These are phyloP conservation scores for Mormyrus iriodes DNA, from an alignment of 2,113 vertebrate species.

Conservation along the genomic window DNA sequence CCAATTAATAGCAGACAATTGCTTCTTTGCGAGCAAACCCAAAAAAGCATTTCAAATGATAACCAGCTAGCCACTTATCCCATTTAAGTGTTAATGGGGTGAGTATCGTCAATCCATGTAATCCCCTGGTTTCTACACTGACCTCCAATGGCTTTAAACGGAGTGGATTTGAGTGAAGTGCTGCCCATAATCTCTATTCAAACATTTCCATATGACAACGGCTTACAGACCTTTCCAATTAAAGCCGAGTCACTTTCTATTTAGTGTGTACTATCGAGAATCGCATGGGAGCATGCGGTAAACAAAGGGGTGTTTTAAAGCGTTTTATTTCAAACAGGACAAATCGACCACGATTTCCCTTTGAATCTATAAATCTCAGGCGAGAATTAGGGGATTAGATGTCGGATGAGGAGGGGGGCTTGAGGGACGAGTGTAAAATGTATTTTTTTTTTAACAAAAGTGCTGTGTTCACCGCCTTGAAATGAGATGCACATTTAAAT, in stretches of 20 bases:
- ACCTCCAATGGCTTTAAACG: constrained; percentile 47
- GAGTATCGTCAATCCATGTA: constrained; percentile 67
- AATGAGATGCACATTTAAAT: constrained; percentile 99
- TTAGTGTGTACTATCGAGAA: constrained; percentile 43
- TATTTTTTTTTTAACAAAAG: constrained; percentile 76
- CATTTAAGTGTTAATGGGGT: constrained; percentile 59
- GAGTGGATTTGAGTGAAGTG: constrained; percentile 71
- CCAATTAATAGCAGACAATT: constrained; percentile 38
- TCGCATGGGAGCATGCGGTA: constrained; percentile 60
- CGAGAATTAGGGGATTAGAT: constrained; percentile 81
- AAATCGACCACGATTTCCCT: constrained; percentile 67
- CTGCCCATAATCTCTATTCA: constrained; percentile 64
- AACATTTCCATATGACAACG: constrained; percentile 77
- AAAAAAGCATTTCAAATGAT: constrained; percentile 52
- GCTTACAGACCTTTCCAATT: constrained; percentile 64
- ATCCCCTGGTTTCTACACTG: constrained; percentile 53
- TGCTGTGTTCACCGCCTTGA: constrained; percentile 74
- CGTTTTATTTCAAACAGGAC: constrained; percentile 62
- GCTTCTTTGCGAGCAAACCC: constrained; percentile 25
- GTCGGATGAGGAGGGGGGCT: constrained; percentile 65
- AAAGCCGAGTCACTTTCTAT: constrained; percentile 64
- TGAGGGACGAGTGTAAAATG: constrained; percentile 66
- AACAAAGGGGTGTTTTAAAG: constrained; percentile 79
- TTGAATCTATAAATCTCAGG: constrained; percentile 75
- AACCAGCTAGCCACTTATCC: constrained; percentile 53